phyloP scores from a whole-genome alignment of 2,113 vertebrate species.

The Antechinus stuartii region DNA sequence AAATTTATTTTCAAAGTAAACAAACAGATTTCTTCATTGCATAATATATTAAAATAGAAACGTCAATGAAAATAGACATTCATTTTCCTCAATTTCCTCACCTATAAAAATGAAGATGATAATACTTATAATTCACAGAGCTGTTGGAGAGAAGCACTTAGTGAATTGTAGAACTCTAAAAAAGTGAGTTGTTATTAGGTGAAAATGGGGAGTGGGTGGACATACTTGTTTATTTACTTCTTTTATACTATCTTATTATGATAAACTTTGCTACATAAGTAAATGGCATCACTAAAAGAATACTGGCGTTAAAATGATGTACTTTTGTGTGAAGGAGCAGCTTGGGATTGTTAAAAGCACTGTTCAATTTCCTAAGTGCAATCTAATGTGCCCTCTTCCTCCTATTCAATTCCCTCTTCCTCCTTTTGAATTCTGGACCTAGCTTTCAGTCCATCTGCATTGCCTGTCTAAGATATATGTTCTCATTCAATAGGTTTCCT shows the following conservation, averaged over 20 bases:
- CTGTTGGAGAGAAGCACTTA: background rate
- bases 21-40: background rate
- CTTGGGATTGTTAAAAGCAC: background rate
- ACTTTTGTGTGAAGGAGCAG: background rate
- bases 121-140: background rate
- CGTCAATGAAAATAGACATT: background rate
- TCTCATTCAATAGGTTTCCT: background rate
- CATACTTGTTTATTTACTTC: background rate
- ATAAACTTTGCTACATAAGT: background rate
- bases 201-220: no score
- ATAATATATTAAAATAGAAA: background rate
- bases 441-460: background rate
- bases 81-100: background rate
- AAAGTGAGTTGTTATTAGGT: background rate
- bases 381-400: background rate
- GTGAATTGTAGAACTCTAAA: background rate
- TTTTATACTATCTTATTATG: background rate
- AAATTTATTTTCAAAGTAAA: background rate
- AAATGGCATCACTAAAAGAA: background rate
- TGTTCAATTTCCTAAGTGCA: background rate
- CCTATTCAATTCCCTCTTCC: conserved; percentile 2
- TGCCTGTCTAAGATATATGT: background rate
- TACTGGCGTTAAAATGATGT: background rate
- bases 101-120: background rate
- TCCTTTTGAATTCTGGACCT: background rate